Base-by-base conservation (phyloP, 2,113 vertebrate genomes). In the Boleophthalmus pectinirostris region DNA sequence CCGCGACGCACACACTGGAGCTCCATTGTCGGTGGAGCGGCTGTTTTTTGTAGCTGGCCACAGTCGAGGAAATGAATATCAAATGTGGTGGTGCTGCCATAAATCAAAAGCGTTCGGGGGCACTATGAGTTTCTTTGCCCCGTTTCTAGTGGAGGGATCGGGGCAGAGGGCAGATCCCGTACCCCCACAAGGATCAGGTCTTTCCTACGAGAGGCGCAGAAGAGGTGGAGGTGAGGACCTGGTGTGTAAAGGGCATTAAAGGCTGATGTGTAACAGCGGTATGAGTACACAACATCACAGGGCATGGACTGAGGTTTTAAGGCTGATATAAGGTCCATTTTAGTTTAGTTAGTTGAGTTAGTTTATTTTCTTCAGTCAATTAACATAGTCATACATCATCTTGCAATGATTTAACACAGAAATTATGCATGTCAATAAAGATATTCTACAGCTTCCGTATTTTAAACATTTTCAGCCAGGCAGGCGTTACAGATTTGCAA, bases 61-160 rank as follows among this genome's bases (percentile, higher is more conserved):
- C 87, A 86, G 82, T 88, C 91, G 87, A 80, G 89, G 90, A 94
- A 92, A 92, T 93, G 80, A 92, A 92, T 90, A 93, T 93, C 86
- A 91, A 93, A 91, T 92, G 87, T 89, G 90, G 87, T 87, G 82
- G 78, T 78, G 82, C 82, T 87, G 84, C 83, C 87, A 91, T 92
- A 92, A 93, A 93, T 93, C 92, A 92, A 91, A 92, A 91, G 84
- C 87, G 71, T 83, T 82, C 85, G 83, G 78, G n/a, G 45, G 76
- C 74, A 80, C 78, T 91, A 86, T 85, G 88, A 86, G 78, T 87
- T 79, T 85, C 71, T 77, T 84, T 79, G 79, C 81, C 76, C 73
- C 68, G 54, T 85, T 92, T 84, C 85, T 84, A 87, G 86, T 88
- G 76, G 75, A 82, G 85, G 89, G 81, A 38, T 84, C 68, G 72